Evolutionary conservation across 2,888 invertebrate species (phyloP).

Genomic region (Apodemia zela): DNA sequence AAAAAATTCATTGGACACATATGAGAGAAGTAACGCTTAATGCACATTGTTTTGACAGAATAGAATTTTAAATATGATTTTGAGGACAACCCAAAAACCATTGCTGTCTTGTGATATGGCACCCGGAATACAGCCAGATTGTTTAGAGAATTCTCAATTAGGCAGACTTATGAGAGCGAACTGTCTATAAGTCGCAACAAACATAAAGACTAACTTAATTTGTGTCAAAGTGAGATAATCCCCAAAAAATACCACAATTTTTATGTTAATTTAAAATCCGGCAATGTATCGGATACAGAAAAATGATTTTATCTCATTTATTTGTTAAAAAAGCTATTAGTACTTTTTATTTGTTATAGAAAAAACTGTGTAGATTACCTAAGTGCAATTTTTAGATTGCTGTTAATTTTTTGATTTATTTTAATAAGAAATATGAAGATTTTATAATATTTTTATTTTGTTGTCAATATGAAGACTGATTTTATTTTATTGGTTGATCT

Average conservation of each 20-base stretch:
- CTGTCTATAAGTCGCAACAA: neutral
- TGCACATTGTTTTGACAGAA: neutral
- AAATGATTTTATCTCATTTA: slow-evolving; percentile 2
- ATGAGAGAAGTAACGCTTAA: neutral
- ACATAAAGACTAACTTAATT: slow-evolving; percentile 4
- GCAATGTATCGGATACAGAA: neutral
- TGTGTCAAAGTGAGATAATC: slow-evolving; percentile 1
- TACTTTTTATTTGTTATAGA: neutral
- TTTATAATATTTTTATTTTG: slow-evolving; percentile 5
- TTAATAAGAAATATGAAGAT: neutral
- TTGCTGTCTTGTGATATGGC: neutral
- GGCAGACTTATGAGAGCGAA: neutral
- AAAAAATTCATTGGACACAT: neutral
- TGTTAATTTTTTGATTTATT: slow-evolving; percentile 7
- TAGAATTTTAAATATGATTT: neutral
- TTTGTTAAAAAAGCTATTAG: neutral
- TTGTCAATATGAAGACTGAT: slow-evolving; percentile 1
- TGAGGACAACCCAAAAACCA: neutral
- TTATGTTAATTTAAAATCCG: slow-evolving; percentile 6
- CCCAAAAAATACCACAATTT: neutral
- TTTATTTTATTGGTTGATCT: slow-evolving; percentile 2
- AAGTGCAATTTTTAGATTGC: too few species aligned
- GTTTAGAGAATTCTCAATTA: neutral
- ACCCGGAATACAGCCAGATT: slow-evolving; percentile 1
- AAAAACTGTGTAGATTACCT: too few species aligned